A percentile compares a stretch with the other conserved stretches of the same genome.
Conservation (phyloP, 2,888 invertebrate species). For the Eupelmus urozonus region DNA sequence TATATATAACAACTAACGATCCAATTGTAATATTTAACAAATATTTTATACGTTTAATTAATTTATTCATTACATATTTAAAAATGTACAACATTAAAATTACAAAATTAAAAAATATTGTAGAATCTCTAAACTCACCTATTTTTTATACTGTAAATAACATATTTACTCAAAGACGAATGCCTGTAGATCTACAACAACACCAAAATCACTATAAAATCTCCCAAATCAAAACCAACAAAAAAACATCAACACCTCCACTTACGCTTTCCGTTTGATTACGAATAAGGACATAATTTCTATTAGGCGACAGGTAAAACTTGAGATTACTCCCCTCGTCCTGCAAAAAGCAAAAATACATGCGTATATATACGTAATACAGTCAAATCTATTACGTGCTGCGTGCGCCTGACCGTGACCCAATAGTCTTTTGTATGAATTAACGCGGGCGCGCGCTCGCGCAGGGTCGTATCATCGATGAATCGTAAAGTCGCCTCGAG, state of each 20-base stretch:
- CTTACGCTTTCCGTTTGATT: conserved; percentile 49
- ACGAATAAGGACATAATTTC: conserved; percentile 51
- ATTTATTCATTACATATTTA: too few species aligned
- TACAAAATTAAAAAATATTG: too few species aligned
- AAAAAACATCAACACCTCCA: background rate
- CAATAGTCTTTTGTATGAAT: conserved; percentile 26
- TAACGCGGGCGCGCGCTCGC: background rate
- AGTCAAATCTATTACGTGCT: background rate
- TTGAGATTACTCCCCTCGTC: conserved; percentile 5
- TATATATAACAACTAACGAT: too few species aligned
- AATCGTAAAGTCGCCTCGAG: conserved; percentile 30
- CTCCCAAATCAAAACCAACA: background rate
- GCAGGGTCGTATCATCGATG: conserved; percentile 38
- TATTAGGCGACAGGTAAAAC: conserved; percentile 45
- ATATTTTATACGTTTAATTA: too few species aligned
- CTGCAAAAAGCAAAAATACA: conserved; percentile 25
- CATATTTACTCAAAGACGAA: conserved; percentile 82
- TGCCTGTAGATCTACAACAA: conserved; percentile 82
- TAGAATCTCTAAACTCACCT: too few species aligned
- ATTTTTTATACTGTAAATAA: conserved; percentile 75
- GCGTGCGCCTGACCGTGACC: conserved; percentile 32
- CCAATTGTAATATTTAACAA: too few species aligned
- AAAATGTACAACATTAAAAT: too few species aligned
- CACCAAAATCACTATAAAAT: conserved; percentile 62
- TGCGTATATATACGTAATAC: background rate